Evolutionary conservation across 1,140 invertebrate genomes (phyloP), one percentile per base, ranked within the genome.

Genomic region (Mercenaria mercenaria): DNA sequence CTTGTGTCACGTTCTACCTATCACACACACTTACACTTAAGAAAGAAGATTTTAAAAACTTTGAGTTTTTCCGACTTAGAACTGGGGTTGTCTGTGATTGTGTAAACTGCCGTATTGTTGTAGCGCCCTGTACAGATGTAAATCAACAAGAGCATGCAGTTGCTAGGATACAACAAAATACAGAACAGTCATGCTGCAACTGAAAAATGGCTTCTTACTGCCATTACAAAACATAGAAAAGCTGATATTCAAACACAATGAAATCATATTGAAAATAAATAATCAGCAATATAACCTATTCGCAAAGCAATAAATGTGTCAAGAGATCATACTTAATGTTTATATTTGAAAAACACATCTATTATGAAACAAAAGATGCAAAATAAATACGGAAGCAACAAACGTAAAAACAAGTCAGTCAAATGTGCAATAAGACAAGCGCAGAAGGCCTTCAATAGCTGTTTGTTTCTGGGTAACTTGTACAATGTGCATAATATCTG

Each of bases 11-110:
- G 18, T 15, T 79, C 76, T 79, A 56, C 76, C 76, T 79, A 56
- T 79, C 47, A 79, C 76, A 79, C 76, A 88, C 76, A 95, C 94
- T 95, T 95, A 95, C 94, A 93, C 91, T 94, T 76, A 94, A 84
- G 89, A 95, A 95, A 87, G 90, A 93, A 69, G 93, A 90, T 92
- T 94, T 95, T 90, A 94, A 92, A 92, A 94, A 94, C 92, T 94
- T 93, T 88, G 94, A 95, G 93, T 95, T 95, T 95, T 95, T 95
- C 93, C 95, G 93, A 93, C 91, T 92, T 56, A 94, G 89, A 90
- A 95, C 91, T 52, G 93, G 95, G 34, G 92, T 93, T 76, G 92
- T 94, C 77, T 90, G 79, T 59, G 90, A 92, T 59, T 91, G 91
- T 82, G 92, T 86, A 88, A 85, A 91, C 72, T 89, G 83, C 47